Evolutionary conservation across 2,888 invertebrate species (phyloP), one percentile per base, ranked within the genome.

Genomic region (Drosophila mimica): DNA sequence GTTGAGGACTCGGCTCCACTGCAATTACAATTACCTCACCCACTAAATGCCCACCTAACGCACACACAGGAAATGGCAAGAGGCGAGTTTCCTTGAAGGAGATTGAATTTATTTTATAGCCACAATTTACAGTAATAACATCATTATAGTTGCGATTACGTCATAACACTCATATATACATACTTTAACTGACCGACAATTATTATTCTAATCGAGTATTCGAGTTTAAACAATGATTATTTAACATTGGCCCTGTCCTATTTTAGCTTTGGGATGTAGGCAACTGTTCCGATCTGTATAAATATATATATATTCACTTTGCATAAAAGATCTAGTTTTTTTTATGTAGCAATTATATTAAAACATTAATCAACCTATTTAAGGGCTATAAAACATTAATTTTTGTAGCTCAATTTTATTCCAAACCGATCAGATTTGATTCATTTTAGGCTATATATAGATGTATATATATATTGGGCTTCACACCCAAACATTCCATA

Each of bases 21-120:
- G 74, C 78, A 78, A 81, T 79, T 78, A 77, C 79, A 79, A 81
- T 79, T 79, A 79, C 79, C 79, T 79, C 79, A 79, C 79, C 79
- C 79, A 78, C 78, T 77, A 78, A 78, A 78, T 78, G 81, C 79
- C 79, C 81, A 79, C 79, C 78, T 77, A 77, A 81, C 66, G 67
- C 76, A 73, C 64, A 78, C 46, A 62, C 65, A 79, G 79, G 79
- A 79, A 79, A 82, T 79, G 79, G 60, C 68, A 70, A 36, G 25
- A 58, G 57, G 66, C 33, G 51, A 62, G 53, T 36, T 59, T 52
- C 38, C 30, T 38, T 40, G 31, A 36, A 34, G 34, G 38, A 54
- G 33, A 70, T 69, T 70, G 71, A 70, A 53, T 62, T 70, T 59
- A 48, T 52, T 65, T 76, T 30, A 30, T 52, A 64, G 38, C 62